These are phyloP conservation scores for Luidia sarsii DNA, from an alignment of 53 echinoderm and acorn worm species.

Conservation along the genomic window DNA sequence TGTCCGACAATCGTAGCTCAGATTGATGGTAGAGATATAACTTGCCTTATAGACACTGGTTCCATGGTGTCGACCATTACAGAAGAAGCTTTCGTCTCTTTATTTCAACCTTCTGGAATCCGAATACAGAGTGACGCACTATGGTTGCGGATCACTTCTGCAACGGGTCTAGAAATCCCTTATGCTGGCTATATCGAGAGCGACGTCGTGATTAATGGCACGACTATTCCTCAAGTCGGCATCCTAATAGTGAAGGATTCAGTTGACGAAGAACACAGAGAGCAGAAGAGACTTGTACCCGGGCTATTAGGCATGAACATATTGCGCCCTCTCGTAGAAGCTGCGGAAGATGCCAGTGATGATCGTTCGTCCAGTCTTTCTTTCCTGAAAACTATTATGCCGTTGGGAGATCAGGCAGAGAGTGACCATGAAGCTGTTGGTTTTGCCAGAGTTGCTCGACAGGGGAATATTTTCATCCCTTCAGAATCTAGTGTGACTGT, in stretches of 20 bases:
- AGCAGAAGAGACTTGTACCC: neutral
- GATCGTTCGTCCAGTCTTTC: neutral
- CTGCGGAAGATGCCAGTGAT: no score
- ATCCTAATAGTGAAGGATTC: neutral
- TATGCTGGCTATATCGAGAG: neutral
- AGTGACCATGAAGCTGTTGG: no score
- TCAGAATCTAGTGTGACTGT: neutral
- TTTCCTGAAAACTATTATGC: neutral
- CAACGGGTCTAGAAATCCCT: neutral
- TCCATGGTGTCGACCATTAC: neutral
- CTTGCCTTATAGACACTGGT: neutral
- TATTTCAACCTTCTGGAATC: neutral
- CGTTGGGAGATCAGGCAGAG: no score
- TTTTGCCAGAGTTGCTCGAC: neutral
- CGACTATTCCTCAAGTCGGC: neutral
- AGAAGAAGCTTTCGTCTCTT: neutral
- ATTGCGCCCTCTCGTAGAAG: neutral
- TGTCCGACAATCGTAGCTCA: neutral
- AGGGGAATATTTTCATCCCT: conserved; percentile 16
- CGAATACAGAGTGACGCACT: neutral
- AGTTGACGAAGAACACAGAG: neutral
- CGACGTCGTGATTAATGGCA: neutral
- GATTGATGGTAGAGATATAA: neutral
- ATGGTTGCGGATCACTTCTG: neutral
- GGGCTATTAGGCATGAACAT: neutral